Evolutionary conservation across 2,888 invertebrate species (phyloP), one percentile per base, ranked within the genome.

Genomic region (Platycnemis pennipes): DNA sequence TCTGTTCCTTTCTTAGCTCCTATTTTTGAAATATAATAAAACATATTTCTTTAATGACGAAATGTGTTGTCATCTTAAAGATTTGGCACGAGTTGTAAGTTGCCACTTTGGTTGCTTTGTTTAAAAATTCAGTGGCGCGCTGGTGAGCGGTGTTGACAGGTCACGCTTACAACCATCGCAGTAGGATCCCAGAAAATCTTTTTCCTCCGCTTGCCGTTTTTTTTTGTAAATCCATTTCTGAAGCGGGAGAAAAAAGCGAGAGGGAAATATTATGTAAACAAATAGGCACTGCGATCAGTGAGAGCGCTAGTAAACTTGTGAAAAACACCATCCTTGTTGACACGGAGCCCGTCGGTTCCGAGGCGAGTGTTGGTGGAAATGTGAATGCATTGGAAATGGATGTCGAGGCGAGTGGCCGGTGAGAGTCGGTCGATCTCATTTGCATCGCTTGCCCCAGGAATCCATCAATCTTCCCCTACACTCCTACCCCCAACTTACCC

Each of bases 381-480:
- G 77, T 37, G 77, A 37, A 77, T 77, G 77, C 77, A 77, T 77
- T 11, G 37, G 77, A n/a, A 37, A 77, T 69, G 69, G 69, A 13
- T 5, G 19, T 19, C 22, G 26, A 26, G 63, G 22, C 22, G 8
- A n/a, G 63, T n/a, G 63, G 19, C 22, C 7, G 26, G 63, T 63
- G 77, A 53, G 56, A 46, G 31, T n/a, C 37, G 46, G 4, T 19
- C 91, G 91, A 11, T 53, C 91, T 56, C 91, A 49, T 91, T 91
- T 49, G 91, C 91, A 49, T 42, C 42, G 91, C n/a, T 42, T 37
- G 37, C 22, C 53, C 56, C n/a, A 26, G 89, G 31, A 56, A 49
- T 13, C 91, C 49, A 42, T 87, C 87, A 46, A 44, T 37, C 77
- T 77, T 2, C 77, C 5, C 37, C 13, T 13, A 11, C 11, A 7